Evolutionary conservation across 2,888 invertebrate genomes (phyloP).

Genomic region (Carabus problematicus): DNA sequence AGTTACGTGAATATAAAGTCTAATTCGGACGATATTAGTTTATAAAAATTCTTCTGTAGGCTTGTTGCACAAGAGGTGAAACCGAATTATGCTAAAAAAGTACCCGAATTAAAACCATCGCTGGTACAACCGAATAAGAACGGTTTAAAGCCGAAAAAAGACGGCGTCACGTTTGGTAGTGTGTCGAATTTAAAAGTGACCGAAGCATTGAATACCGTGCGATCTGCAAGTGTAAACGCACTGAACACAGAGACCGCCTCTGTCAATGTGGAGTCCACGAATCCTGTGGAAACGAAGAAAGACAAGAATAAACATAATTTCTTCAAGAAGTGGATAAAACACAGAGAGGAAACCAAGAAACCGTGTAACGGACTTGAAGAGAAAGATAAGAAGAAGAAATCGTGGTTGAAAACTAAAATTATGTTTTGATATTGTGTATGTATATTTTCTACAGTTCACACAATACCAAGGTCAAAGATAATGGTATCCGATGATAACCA

Average conservation of each 20-base stretch:
- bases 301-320: conserved; percentile 45
- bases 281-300: conserved; percentile 45
- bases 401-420: conserved; percentile 28
- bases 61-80: conserved; percentile 42
- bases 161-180: conserved; percentile 50
- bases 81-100: conserved; percentile 20
- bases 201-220: conserved; percentile 13
- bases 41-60: conserved; percentile 15
- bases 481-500: conserved; percentile 8
- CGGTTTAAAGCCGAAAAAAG: conserved; percentile 46
- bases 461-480: conserved; percentile 12
- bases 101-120: conserved; percentile 35
- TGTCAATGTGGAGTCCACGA: conserved; percentile 32
- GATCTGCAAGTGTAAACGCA: conserved; percentile 32
- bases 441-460: too few species aligned
- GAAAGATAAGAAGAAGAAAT: conserved; percentile 44
- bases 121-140: conserved; percentile 17
- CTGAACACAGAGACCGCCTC: conserved; percentile 16
- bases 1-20: neutral
- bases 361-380: conserved; percentile 31
- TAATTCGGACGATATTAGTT: neutral
- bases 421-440: conserved; percentile 1
- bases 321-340: conserved; percentile 47
- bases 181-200: conserved; percentile 46
- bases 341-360: conserved; percentile 41